phyloP scores from a whole-genome alignment of 2,113 vertebrate species.

The Progne subis region DNA sequence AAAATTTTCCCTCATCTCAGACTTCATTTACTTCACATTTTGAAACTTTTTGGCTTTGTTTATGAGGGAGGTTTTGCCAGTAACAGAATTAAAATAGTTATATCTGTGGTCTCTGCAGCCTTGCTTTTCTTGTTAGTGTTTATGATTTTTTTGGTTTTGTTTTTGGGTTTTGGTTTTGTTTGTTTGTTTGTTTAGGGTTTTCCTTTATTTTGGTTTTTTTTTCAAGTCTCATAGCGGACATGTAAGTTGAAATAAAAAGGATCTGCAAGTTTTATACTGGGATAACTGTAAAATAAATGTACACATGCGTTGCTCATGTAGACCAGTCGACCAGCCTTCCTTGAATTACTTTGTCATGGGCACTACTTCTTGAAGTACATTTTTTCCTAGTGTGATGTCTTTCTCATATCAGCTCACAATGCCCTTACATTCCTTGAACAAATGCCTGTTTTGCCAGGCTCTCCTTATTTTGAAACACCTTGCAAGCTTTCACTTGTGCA shows the following conservation, averaged over 20 bases:
- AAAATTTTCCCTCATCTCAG: conserved; percentile 2
- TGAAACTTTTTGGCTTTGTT: not conserved
- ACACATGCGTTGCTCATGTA: not conserved
- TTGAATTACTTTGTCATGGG: not conserved
- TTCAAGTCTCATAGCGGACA: not conserved
- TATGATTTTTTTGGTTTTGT: not conserved
- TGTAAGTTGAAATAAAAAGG: not conserved
- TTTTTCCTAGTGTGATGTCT: not conserved
- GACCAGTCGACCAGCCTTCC: not conserved
- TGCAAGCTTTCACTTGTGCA: conserved; percentile 56
- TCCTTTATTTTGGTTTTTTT: not conserved
- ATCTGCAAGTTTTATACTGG: not conserved
- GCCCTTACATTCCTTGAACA: conserved; percentile 20
- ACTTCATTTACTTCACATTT: not conserved
- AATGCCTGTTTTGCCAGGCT: conserved; percentile 3
- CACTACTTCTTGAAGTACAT: not conserved
- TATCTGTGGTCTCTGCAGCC: not conserved
- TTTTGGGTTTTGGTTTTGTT: not conserved
- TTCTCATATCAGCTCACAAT: not conserved
- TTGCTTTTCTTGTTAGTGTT: not conserved
- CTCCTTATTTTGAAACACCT: conserved; percentile 53
- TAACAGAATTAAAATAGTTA: not conserved
- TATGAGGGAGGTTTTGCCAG: not conserved
- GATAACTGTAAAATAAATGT: conserved; percentile 2
- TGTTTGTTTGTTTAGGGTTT: not conserved